Evolutionary conservation across 2,113 vertebrate species (phyloP).

Genomic region (Fulica atra): DNA sequence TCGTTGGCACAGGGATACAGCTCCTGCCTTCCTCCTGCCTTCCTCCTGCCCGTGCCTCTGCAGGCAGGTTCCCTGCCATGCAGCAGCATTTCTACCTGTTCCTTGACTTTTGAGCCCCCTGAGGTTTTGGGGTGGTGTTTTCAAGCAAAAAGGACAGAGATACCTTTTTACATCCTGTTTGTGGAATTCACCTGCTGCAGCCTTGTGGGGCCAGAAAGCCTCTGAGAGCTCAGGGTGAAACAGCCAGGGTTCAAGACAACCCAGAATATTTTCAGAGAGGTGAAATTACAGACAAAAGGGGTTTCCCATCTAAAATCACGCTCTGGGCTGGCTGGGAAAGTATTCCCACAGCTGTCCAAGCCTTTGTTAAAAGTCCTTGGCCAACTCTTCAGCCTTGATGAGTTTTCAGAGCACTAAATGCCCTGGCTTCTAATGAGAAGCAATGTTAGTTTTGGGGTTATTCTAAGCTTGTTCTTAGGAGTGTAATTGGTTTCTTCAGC

Average conservation of each 20-base stretch:
- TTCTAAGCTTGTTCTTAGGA: not conserved
- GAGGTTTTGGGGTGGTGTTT: rapidly evolving
- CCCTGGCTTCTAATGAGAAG: not conserved
- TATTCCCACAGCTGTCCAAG: rapidly evolving
- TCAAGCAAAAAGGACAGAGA: not conserved
- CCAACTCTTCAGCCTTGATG: not conserved
- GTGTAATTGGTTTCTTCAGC: not conserved
- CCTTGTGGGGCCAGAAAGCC: not conserved
- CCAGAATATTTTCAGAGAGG: not conserved
- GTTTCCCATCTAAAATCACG: not conserved
- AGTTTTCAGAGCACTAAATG: not conserved
- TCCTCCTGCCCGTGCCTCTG: not conserved
- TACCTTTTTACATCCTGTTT: not conserved
- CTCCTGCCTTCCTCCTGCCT: not conserved
- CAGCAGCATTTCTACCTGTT: not conserved
- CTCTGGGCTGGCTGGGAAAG: not conserved
- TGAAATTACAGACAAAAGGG: not conserved
- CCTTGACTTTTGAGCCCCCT: rapidly evolving
- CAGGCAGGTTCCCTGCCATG: not conserved
- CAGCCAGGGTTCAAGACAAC: not conserved
- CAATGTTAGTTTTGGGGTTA: not conserved
- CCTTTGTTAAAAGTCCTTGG: not conserved
- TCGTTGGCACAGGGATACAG: not conserved
- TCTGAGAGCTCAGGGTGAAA: not conserved
- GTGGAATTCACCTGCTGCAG: not conserved